phyloP scores from a whole-genome alignment of 2,113 vertebrate genomes.

The Ranitomeya variabilis region DNA sequence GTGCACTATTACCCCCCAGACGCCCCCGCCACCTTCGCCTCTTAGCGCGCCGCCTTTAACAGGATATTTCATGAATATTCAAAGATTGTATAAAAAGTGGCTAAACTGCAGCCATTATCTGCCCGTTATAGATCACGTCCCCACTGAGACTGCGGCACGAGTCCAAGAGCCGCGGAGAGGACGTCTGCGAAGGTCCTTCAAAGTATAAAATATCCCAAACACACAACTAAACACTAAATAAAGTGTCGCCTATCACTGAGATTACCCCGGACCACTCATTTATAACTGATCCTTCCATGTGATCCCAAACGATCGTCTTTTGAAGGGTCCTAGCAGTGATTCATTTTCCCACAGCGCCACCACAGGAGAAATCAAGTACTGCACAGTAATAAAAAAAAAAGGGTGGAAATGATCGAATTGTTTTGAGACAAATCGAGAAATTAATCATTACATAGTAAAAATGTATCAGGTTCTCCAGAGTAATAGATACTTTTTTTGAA shows the following conservation, averaged over 20 bases:
- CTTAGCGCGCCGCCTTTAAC: background rate
- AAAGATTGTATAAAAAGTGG: conserved; percentile 35
- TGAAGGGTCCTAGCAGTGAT: too few species aligned
- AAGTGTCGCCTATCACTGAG: background rate
- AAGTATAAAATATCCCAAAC: background rate
- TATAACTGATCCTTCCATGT: too few species aligned
- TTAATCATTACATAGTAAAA: too few species aligned
- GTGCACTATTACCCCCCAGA: background rate
- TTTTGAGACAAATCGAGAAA: too few species aligned
- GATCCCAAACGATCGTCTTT: too few species aligned
- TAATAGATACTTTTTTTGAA: too few species aligned
- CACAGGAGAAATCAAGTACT: too few species aligned
- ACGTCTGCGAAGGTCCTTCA: background rate
- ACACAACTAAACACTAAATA: background rate
- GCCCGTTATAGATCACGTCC: conserved; percentile 10
- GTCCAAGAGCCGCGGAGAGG: background rate
- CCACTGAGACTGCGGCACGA: background rate
- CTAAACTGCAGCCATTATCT: conserved; percentile 47
- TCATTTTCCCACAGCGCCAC: too few species aligned
- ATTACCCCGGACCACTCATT: too few species aligned
- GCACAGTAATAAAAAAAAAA: too few species aligned
- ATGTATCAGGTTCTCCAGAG: too few species aligned
- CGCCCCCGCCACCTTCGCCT: background rate
- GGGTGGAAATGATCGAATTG: too few species aligned
- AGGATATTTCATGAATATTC: conserved; percentile 47